Conservation (phyloP, 2,888 invertebrate species). For the Caenorhabditis drosophilae region DNA sequence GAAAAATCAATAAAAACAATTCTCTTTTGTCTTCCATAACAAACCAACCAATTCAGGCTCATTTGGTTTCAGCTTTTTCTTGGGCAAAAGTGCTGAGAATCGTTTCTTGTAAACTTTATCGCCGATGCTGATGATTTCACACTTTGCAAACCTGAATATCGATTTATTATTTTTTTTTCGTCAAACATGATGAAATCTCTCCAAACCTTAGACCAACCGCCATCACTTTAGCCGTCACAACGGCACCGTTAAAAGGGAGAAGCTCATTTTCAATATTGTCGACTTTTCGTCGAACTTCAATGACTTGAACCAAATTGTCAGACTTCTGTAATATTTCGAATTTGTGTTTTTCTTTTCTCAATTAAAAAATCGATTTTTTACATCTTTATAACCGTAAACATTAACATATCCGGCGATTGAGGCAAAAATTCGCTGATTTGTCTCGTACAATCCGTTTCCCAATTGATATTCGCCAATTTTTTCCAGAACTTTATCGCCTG, state of each 20-base stretch:
- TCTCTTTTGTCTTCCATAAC: too few species aligned
- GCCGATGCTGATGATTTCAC: slow-evolving; percentile 38
- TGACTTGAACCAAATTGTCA: slow-evolving; percentile 32
- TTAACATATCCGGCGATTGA: slow-evolving; percentile 37
- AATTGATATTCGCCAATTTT: slow-evolving; percentile 28
- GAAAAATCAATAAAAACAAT: background rate
- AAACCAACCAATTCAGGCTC: slow-evolving; percentile 30
- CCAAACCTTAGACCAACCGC: slow-evolving; percentile 31
- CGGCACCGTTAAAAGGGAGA: slow-evolving; percentile 31
- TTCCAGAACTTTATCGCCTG: slow-evolving; percentile 37
- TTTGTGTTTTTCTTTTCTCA: too few species aligned
- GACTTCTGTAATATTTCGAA: slow-evolving; percentile 21
- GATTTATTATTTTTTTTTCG: background rate
- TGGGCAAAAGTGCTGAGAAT: slow-evolving; percentile 34
- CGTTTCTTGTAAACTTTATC: slow-evolving; percentile 39
- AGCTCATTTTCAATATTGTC: slow-evolving; percentile 34
- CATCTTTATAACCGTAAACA: slow-evolving; percentile 29
- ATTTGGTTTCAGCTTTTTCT: slow-evolving; percentile 28
- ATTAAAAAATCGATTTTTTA: too few species aligned
- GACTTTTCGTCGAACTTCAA: slow-evolving; percentile 37
- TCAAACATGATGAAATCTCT: background rate
- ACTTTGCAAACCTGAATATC: slow-evolving; percentile 35
- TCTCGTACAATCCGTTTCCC: slow-evolving; percentile 36
- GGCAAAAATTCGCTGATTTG: slow-evolving; percentile 24
- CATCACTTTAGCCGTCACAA: slow-evolving; percentile 38